These are phyloP conservation scores for Drosophila neutralis DNA, from an alignment of 2,888 invertebrate genomes.

Conservation along the genomic window DNA sequence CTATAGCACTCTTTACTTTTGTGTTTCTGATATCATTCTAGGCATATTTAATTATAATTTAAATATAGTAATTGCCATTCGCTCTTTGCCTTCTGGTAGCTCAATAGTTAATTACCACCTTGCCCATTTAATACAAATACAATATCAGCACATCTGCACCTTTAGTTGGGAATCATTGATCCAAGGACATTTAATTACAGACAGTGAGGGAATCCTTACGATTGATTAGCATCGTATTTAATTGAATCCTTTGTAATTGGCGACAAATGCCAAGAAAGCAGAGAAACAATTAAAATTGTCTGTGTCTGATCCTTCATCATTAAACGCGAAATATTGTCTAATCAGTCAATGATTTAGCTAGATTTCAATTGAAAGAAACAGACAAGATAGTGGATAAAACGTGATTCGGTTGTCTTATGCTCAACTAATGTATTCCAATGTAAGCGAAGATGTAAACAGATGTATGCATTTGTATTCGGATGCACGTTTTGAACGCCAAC, in stretches of 20 bases:
- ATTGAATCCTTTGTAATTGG: slow-evolving; percentile 58
- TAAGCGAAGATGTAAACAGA: background rate
- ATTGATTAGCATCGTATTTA: slow-evolving; percentile 51
- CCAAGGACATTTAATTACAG: background rate
- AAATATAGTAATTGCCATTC: background rate
- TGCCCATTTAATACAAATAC: background rate
- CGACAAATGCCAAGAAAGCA: background rate
- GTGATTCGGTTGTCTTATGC: slow-evolving; percentile 27
- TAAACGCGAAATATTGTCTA: slow-evolving; percentile 18
- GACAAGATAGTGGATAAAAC: slow-evolving; percentile 2
- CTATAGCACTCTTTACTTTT: background rate
- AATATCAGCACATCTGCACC: slow-evolving; percentile 4
- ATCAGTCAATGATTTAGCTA: slow-evolving; percentile 26
- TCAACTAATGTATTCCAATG: background rate
- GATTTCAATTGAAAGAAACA: slow-evolving; percentile 52
- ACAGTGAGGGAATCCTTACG: slow-evolving; percentile 18
- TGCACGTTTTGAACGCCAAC: background rate
- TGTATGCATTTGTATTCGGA: background rate
- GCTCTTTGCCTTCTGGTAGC: background rate
- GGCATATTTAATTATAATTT: background rate
- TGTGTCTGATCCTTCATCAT: slow-evolving; percentile 49
- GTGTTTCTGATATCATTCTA: background rate
- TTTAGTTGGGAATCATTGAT: slow-evolving; percentile 1
- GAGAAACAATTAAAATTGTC: slow-evolving; percentile 15
- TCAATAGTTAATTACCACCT: background rate